Base-by-base conservation (phyloP, 2,113 vertebrate species). In the Notiomystis cincta region DNA sequence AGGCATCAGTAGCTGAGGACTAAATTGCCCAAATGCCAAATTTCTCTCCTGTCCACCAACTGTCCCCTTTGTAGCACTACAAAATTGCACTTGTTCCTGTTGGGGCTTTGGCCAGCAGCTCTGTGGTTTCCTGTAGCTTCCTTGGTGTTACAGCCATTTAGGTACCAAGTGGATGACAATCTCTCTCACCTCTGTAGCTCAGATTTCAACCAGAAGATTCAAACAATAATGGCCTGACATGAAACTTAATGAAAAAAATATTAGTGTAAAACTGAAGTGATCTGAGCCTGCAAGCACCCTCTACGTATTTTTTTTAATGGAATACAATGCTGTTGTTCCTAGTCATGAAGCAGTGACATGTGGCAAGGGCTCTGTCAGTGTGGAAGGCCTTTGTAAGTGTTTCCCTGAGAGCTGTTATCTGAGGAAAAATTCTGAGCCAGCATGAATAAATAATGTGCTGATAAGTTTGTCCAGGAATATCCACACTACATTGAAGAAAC, bases 381-480 rank as follows among this genome's bases (percentile, higher is more conserved):
- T 5, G 25, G 72, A 78, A 92, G 35, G 48, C 42, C 31, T 87
- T 78, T 47, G 17, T 65, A 40, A 71, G 33, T 54, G 37, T 79
- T 89, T 91, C 45, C 48, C 37, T 24, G 53, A 79, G 81, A 85
- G 65, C 57, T 58, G n/a, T 60, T 91, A 38, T 75, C 77, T 45
- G 57, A 89, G 65, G 50, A 85, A 87, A 72, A 67, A 37, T 35
- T 87, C 77, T 82, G 57, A 95, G 40, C 78, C 45, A 54, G 35
- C 45, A 79, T 93, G 77, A 85, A 95, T 95, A 93, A 93, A 82
- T 89, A 84, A 94, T 45, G 30, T 0, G 1, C 73, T 87, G 81
- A 10, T 85, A 76, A 72, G 21, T 82, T 82, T 50, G 62, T 76
- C 70, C 75, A 82, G 57, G 25, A 67, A 37, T 82, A 79, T 31